Base-by-base conservation (phyloP, 2,113 vertebrate species). In the Corvus hawaiiensis region DNA sequence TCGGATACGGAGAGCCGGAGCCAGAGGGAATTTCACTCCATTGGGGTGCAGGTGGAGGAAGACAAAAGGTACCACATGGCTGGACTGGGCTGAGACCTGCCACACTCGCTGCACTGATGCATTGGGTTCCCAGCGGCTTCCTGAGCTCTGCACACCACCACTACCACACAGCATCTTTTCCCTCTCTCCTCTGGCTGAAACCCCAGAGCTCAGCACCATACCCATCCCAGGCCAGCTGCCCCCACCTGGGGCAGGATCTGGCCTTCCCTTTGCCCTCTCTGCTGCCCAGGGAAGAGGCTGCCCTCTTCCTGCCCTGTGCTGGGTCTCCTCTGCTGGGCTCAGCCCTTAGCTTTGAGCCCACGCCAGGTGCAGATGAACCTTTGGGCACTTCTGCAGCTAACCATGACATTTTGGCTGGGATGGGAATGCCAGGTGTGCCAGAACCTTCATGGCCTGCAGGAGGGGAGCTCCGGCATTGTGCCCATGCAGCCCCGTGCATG, bases 31-130 rank as follows among this genome's bases (percentile, higher is more conserved):
- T 99, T 99, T 94, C 99, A 99, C 96, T 99, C 99, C 78, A 99
- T 99, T 3, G 99, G 99, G 27, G 99, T 99, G 61, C 99, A 99
- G 95, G 99, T 99, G 97, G 99, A 99, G 96, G 99, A 99, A 55
- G 99, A 99, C 93, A 99, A 99, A 97, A 99, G 99, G 99, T 99
- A 98, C 33, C 64, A 1, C 6, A 0, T 0, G 2, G 48, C 26
- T 2, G 3, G 63, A 19, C 59, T 35, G 77, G 48, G 86, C 71
- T 72, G 66, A 73, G 75, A 66, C 30, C 63, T 74, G 81, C 20
- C 71, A 37, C 32, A 0, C 58, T 90, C 3, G 0, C 41, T 61
- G 33, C 64, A 3, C 37, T 1, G 3, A 20, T 26, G 28, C 17
- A 3, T 4, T 37, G 63, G 11, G 26, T 51, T 28, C 16, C 21